phyloP scores from a whole-genome alignment of 2,113 vertebrate genomes.

The Cheirogaleus medius region DNA sequence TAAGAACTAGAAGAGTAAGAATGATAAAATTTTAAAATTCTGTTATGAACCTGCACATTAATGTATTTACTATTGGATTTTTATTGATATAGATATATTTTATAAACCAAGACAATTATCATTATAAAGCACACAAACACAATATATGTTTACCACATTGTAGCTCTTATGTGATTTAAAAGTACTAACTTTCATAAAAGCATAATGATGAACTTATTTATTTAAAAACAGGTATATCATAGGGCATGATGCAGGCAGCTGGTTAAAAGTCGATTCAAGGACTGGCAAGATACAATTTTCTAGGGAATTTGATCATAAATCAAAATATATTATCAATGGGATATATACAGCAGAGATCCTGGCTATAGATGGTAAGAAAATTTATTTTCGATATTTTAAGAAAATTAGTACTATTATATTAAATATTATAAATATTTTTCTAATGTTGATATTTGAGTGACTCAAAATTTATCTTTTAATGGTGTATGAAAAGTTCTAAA shows the following conservation, averaged over 20 bases:
- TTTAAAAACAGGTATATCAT: conserved; percentile 90
- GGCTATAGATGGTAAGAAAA: conserved; percentile 90
- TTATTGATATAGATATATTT: neutral
- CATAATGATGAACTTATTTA: conserved; percentile 50
- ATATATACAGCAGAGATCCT: conserved; percentile 91
- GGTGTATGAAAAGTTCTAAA: neutral
- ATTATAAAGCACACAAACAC: neutral
- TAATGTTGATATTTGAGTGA: neutral
- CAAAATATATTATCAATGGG: conserved; percentile 87
- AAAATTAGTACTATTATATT: neutral
- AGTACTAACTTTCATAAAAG: neutral
- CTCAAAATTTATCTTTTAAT: neutral
- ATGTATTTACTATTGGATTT: neutral
- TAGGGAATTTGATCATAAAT: conserved; percentile 88
- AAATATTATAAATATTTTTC: neutral
- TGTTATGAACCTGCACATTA: neutral
- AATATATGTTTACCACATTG: neutral
- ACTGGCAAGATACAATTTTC: conserved; percentile 92
- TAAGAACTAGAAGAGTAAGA: conserved; percentile 21
- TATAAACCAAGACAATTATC: neutral
- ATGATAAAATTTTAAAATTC: conserved; percentile 16
- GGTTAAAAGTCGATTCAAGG: conserved; percentile 90
- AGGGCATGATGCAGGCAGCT: conserved; percentile 90
- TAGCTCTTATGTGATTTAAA: neutral
- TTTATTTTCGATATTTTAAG: neutral